Evolutionary conservation across 2,888 invertebrate genomes (phyloP), one percentile per base, ranked within the genome.

Genomic region (Ornithoptera alexandrae): DNA sequence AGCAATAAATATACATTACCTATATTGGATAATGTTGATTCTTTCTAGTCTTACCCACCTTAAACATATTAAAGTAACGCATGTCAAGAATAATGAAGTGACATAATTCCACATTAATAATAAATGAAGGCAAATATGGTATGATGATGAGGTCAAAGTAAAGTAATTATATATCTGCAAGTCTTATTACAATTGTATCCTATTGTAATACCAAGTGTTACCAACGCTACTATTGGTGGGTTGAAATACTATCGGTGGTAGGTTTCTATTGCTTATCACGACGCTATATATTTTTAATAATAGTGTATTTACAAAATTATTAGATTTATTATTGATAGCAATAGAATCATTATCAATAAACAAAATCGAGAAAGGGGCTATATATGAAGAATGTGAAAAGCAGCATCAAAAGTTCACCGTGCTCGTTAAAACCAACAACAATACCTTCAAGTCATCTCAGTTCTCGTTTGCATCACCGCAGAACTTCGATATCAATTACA

Each of bases 111-210:
- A 62, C 58, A 66, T 69, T 57, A 65, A 69, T 24, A 62, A 50
- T 69, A 65, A 69, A 65, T 24, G 69, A 69, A 69, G 69, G 65
- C 69, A 57, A 66, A 36, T 58, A 66, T 66, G 57, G 62, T 30
- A 65, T 15, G 46, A 46, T 46, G 46, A 65, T 46, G 69, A 69
- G 66, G 69, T 15, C 65, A 62, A 57, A 66, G 50, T 58, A 66
- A 65, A 46, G 62, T 30, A 65, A 15, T 46, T 46, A 46, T 65
- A n/a, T 57, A 57, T 65, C 65, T 62, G 56, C 62, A 62, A 46
- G 62, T 65, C 57, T 69, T 62, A 61, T 59, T 62, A 36, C 65
- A 62, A 66, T 69, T 69, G 62, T 66, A 69, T 69, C 65, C 69
- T 62, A 24, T 69, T 66, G 58, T 50, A 69, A 22, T n/a, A 69